Evolutionary conservation across 2,888 invertebrate genomes (phyloP).

Genomic region (Sminthurides aquaticus): DNA sequence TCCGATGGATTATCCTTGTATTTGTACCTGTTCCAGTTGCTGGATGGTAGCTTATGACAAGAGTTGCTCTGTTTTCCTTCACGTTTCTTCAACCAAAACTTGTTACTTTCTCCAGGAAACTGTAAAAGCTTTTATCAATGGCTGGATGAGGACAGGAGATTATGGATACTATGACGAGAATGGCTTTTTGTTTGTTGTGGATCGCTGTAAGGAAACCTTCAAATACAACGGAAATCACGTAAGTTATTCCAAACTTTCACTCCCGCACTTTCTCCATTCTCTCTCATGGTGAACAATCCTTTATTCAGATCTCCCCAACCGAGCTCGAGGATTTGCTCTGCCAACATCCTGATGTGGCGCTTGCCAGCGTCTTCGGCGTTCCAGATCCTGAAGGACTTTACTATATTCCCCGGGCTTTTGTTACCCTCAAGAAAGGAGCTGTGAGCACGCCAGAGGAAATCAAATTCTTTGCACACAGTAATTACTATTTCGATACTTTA

Average conservation of each 20-base stretch:
- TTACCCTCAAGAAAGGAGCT: slow-evolving; percentile 22
- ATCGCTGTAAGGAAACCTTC: slow-evolving; percentile 38
- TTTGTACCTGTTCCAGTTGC: no score
- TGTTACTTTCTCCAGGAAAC: slow-evolving; percentile 28
- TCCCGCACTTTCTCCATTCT: no score
- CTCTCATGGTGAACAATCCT: no score
- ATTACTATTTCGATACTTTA: slow-evolving; percentile 5
- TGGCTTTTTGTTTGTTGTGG: slow-evolving; percentile 35
- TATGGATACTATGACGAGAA: slow-evolving; percentile 37
- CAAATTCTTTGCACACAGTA: slow-evolving; percentile 33
- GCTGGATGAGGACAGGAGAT: slow-evolving; percentile 38
- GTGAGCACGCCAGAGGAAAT: slow-evolving; percentile 26
- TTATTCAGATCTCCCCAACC: slow-evolving; percentile 32
- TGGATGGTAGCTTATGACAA: no score
- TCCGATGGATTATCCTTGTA: background rate
- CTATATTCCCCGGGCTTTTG: slow-evolving; percentile 36
- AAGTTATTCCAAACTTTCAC: slow-evolving; percentile 1
- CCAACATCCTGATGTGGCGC: slow-evolving; percentile 29
- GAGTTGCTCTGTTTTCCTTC: no score
- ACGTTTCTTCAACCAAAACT: no score
- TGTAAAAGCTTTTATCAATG: slow-evolving; percentile 29
- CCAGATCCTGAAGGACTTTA: slow-evolving; percentile 36
- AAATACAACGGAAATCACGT: slow-evolving; percentile 38
- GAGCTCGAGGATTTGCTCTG: slow-evolving; percentile 33
- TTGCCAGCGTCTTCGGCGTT: slow-evolving; percentile 36